These are phyloP conservation scores for Asteroscopus sphinx DNA, from an alignment of 2,888 invertebrate genomes.

Conservation along the genomic window DNA sequence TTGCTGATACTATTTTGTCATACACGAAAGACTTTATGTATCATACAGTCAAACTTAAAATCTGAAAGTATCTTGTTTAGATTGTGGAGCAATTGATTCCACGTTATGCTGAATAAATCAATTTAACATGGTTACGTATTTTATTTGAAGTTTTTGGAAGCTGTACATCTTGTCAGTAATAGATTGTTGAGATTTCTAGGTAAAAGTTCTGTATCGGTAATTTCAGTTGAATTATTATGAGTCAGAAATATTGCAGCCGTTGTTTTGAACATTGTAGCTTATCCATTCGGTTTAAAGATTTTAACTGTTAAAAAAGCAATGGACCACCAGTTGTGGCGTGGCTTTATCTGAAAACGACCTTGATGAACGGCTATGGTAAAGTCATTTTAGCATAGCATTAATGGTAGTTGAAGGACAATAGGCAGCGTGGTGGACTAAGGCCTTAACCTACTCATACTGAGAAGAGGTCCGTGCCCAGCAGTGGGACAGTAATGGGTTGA, in stretches of 20 bases:
- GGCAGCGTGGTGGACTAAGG: too few species aligned
- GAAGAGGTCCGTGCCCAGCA: too few species aligned
- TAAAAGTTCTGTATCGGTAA: not conserved
- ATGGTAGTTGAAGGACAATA: slow-evolving; percentile 17
- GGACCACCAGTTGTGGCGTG: slow-evolving; percentile 5
- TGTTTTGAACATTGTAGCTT: not conserved
- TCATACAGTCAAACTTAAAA: slow-evolving; percentile 1
- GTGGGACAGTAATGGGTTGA: too few species aligned
- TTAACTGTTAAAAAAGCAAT: slow-evolving; percentile 24
- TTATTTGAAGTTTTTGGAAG: slow-evolving; percentile 17
- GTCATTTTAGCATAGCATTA: slow-evolving; percentile 16
- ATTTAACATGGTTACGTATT: slow-evolving; percentile 17
- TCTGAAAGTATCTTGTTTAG: slow-evolving; percentile 21
- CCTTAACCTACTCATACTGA: too few species aligned
- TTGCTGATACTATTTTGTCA: slow-evolving; percentile 1
- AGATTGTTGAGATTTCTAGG: slow-evolving; percentile 7
- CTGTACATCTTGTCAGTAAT: not conserved
- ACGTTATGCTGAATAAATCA: slow-evolving; percentile 2
- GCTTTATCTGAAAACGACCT: slow-evolving; percentile 27
- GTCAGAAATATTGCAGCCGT: not conserved
- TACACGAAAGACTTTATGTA: not conserved
- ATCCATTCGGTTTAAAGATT: not conserved
- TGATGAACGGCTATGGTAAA: slow-evolving; percentile 18
- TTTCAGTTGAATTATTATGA: not conserved
- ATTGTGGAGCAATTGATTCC: slow-evolving; percentile 15